Evolutionary conservation across 2,888 invertebrate species (phyloP), one percentile per base, ranked within the genome.

Genomic region (Serrognathus titanus): DNA sequence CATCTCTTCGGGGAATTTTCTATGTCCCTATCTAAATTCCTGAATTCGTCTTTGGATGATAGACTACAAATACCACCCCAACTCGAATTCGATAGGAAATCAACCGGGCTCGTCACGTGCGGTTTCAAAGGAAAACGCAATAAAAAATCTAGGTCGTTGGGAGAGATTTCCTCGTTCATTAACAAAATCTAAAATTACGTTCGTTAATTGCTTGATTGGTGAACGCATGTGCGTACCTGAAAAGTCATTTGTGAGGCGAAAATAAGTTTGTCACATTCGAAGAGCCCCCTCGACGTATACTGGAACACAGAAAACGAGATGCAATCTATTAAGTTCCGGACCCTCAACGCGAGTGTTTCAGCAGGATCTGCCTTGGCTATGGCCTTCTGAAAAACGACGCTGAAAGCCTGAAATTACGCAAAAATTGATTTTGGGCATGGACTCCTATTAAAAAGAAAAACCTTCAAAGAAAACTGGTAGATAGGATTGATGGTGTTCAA

Each of bases 241-340:
- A 97, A 96, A 9, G 95, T 89, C 94, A 97, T 95, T 80, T 97
- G 97, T 1, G 94, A 91, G 4, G 93, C 90, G 78, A 97, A 97
- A 71, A 96, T 97, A 54, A 97, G 84, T 78, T 97, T 97, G 77
- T 97, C 97, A 70, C 92, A 92, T 79, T 97, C 97, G 75, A 97
- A 97, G 47, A 97, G 82, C 10, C 97, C 97, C 69, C 97, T 81
- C 0, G 92, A 90, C 3, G 97, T 97, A 78, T 97, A 97, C 77
- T 94, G 90, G 74, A 93, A 97, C 2, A 97, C 95, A 1, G 93
- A 94, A 75, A 90, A 94, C 37, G 94, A 92, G 68, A 97, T 97
- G 75, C 92, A 92, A 72, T 97, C 95, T 67, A 97, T 97, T 46
- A 97, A 84, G 78, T 94, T 95, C 63, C 83, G 82, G 12, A 97